Evolutionary conservation across 1,140 invertebrate genomes (phyloP), one percentile per base, ranked within the genome.

Genomic region (Galleria mellonella): DNA sequence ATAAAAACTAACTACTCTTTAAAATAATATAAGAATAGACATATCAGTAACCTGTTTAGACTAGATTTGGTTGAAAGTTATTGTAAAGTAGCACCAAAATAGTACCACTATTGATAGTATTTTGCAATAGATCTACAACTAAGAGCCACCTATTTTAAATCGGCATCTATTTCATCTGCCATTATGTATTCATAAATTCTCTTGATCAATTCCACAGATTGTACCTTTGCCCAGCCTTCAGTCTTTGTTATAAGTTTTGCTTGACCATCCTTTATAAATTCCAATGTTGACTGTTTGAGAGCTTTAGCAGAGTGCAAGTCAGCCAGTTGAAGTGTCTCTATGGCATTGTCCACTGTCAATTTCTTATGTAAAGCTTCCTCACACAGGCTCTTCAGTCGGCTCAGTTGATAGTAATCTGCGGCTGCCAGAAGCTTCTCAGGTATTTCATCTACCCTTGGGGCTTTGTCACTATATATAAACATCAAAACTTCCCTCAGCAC

Each of bases 391-490:
- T 88, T 81, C 14, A 88, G 50, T 51, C 73, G 62, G 30, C 69
- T 72, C 2, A 87, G 55, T 36, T 83, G 70, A 43, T 87, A 87
- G 42, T 72, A 86, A 54, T 87, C 83, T 6, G 86, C 82, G 7
- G 83, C 83, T 36, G 70, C 76, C n/a, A 87, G 47, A n/a, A 87
- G 55, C 31, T 68, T 73, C 14, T 76, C 71, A 11, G 82, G 72
- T 29, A 82, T 82, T 32, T 82, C 74, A 55, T 82, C 71, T 6
- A 92, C 72, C 54, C 89, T 89, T 11, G 88, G 87, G 6, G 88
- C 87, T 66, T 89, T 89, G n/a, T 90, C 91, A 31, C 90, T 92
- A 58, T 93, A 93, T 51, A 92, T 91, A 66, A 90, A 93, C 11
- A 85, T 82, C 13, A 93, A 66, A 67, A 93, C 89, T 82, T 92